Base-by-base conservation (phyloP, 2,797 vertebrate species). In the Chaetodon trifasciatus region DNA sequence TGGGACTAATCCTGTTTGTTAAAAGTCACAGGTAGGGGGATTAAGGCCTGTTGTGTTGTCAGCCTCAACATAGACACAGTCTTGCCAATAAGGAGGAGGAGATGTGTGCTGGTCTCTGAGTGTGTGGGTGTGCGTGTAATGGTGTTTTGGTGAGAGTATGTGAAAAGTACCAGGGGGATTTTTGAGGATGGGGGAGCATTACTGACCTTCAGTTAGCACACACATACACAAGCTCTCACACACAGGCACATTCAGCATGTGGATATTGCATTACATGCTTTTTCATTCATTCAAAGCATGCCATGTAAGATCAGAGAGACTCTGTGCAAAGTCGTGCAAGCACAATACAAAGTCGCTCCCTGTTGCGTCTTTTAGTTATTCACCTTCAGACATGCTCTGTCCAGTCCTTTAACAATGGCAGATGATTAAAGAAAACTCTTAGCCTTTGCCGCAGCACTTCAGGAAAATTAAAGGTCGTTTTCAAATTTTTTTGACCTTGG, bases 1-100 rank as follows among this genome's bases (percentile, higher is more conserved):
- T 87, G 86, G 86, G 90, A 90, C 91, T 94, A 95, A 94, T 93
- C 91, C 91, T 94, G 89, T 95, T 95, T 94, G 94, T 95, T 90
- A 87, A 94, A 91, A 93, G 81, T 94, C 92, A 94, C 93, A 95
- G 94, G 93, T 94, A 91, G 88, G 87, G 63, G 89, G 92, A 93
- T 94, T 93, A 93, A 81, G 83, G 78, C 53, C 83, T 89, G 86
- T 85, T 89, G 84, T 90, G 91, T 86, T 89, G 89, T 87, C 83
- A 75, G 86, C 87, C 60, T 84, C 86, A 85, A 80, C 86, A 80
- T 78, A 84, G 81, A 85, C 79, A 83, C 81, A 87, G 69, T 79
- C 57, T 80, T 81, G 86, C 74, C 86, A 87, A 56, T 73, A 64
- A 82, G 56, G 65, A 62, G 65, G 35, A 70, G 46, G 67, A 78